Evolutionary conservation across 2,888 invertebrate species (phyloP).

Genomic region (Colostygia pectinataria): DNA sequence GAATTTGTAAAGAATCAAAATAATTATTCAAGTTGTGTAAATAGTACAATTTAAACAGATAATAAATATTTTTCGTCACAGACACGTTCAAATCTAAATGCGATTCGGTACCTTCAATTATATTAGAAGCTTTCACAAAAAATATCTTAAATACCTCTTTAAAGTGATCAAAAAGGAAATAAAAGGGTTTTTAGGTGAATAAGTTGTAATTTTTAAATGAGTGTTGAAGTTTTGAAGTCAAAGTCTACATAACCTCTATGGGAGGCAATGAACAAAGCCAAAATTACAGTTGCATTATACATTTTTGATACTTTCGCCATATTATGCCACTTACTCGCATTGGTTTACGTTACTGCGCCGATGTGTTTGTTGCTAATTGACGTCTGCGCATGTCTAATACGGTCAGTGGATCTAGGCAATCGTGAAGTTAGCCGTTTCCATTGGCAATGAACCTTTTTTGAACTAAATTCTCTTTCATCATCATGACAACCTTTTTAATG

Average conservation of each 20-base stretch:
- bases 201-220: conserved; percentile 71
- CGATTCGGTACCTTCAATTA: conserved; percentile 52
- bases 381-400: no score
- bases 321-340: no score
- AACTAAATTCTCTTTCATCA: no score
- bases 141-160: conserved; percentile 79
- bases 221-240: conserved; percentile 74
- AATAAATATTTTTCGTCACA: conserved; percentile 41
- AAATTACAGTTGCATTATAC: no score
- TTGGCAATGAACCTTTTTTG: no score
- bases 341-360: no score
- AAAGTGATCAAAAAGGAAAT: conserved; percentile 76
- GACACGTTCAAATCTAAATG: background rate
- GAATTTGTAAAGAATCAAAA: conserved; percentile 51
- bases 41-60: conserved; percentile 65
- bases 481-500: no score
- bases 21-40: conserved; percentile 60
- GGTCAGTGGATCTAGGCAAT: no score
- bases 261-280: no score
- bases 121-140: conserved; percentile 60
- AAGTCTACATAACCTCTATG: conserved; percentile 68
- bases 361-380: no score
- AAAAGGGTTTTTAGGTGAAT: conserved; percentile 73
- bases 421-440: no score
- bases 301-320: no score